Evolutionary conservation across 1,140 invertebrate species (phyloP).

Genomic region (Temnothorax curvispinosus): DNA sequence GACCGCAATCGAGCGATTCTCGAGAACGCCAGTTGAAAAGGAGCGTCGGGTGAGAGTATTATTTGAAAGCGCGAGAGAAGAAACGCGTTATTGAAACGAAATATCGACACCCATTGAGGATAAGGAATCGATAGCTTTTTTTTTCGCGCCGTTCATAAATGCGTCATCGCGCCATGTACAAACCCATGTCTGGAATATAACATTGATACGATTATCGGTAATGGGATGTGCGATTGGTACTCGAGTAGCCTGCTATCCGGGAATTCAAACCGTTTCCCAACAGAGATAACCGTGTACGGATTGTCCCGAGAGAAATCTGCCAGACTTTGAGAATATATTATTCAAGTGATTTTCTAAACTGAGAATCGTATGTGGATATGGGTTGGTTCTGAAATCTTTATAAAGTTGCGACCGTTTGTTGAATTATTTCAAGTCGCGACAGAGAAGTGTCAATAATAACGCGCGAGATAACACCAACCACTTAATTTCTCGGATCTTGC

Average conservation of each 20-base stretch:
- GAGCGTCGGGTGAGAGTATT: neutral
- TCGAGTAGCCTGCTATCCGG: neutral
- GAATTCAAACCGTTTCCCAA: slow-evolving; percentile 26
- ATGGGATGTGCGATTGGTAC: slow-evolving; percentile 20
- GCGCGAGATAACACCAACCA: too few relatives aligned
- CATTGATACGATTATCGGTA: slow-evolving; percentile 46
- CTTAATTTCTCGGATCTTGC: neutral
- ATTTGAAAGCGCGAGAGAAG: neutral
- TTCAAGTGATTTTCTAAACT: slow-evolving; percentile 41
- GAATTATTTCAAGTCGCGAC: neutral
- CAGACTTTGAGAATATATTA: slow-evolving; percentile 44
- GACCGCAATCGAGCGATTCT: neutral
- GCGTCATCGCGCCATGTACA: neutral
- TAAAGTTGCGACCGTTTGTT: slow-evolving; percentile 3
- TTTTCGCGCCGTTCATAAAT: slow-evolving; percentile 26
- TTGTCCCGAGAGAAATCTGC: slow-evolving; percentile 41
- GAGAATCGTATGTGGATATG: slow-evolving; percentile 8
- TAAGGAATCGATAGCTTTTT: neutral
- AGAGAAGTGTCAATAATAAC: neutral
- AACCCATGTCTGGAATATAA: slow-evolving; percentile 27
- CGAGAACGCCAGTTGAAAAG: neutral
- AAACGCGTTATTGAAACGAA: neutral
- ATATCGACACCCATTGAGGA: neutral
- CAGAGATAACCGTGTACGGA: slow-evolving; percentile 8
- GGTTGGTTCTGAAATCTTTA: slow-evolving; percentile 31